Conservation (phyloP, 2,113 vertebrate genomes). For the Panthera tigris region DNA sequence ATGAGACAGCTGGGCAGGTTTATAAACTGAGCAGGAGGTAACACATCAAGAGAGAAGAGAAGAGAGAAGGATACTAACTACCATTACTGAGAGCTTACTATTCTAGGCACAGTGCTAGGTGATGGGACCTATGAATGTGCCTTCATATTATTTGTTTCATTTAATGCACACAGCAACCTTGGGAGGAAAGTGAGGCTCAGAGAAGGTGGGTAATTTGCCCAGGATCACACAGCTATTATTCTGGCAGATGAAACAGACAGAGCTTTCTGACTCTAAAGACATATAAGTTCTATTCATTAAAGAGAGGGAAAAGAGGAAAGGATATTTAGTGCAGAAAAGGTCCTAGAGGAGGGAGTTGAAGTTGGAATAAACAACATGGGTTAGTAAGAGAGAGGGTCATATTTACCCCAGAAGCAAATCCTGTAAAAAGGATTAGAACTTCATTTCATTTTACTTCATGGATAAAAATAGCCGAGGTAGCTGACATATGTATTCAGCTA, state of each 20-base stretch:
- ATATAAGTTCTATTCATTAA: not conserved
- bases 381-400: not conserved
- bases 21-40: not conserved
- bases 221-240: conserved; percentile 13
- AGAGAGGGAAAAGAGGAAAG: not conserved
- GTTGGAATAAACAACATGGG: conserved; percentile 16
- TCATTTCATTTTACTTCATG: not conserved
- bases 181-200: not conserved
- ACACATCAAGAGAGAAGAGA: not conserved
- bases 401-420: conserved; percentile 1
- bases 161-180: not conserved
- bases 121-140: not conserved
- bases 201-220: not conserved
- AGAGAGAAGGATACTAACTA: not conserved
- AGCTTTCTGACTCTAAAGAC: not conserved
- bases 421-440: not conserved
- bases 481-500: not conserved
- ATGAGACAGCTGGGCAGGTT: not conserved
- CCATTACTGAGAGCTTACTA: not conserved
- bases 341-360: not conserved
- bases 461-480: not conserved
- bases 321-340: not conserved
- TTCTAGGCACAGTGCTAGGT: not conserved
- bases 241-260: not conserved
- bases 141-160: not conserved